Base-by-base conservation (phyloP, 2,113 vertebrate genomes). In the Labeo rohita region DNA sequence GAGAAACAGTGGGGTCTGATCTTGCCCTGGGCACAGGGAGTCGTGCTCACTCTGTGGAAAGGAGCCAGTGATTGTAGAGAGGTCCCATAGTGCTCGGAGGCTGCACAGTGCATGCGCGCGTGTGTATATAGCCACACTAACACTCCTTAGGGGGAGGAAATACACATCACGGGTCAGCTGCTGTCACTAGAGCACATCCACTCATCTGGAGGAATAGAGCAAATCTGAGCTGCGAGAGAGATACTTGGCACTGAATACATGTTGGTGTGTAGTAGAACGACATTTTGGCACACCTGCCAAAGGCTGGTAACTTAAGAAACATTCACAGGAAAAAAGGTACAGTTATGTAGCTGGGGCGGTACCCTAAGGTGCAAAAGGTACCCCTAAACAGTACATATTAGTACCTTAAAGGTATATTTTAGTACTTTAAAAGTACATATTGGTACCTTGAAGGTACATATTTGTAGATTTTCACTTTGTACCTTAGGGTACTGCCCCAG, bases 91-190 rank as follows among this genome's bases (percentile, higher is more conserved):
- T 63, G 50, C 74, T 39, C 8, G 13, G 49, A 68, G 86, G 54
- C 61, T 34, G 56, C 36, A 56, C 73, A 79, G 63, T 45, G 50
- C 36, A 73, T 56, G 47, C 15, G 3, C 3, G 45, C n/a, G 63
- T 74, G 85, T 74, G 75, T 43, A 63, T 54, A 56, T 82, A 39
- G 36, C 50, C 49, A 65, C 52, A 28, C 36, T 81, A 61, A 80
- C 75, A 18, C 50, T 84, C 82, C 82, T 85, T 34, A 74, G 66
- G 87, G 87, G 80, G 9, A 84, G 84, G 56, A 84, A 85, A 80
- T 61, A 76, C 59, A 81, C 87, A 87, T 88, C 65, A 84, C 43
- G 74, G 89, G 85, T 85, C 89, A 85, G 77, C 15, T 84, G 34
- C 77, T 66, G 85, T 78, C 85, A 76, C 65, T 63, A 52, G 79